Base-by-base conservation (phyloP, 2,888 invertebrate genomes). In the Bellardia pandia region DNA sequence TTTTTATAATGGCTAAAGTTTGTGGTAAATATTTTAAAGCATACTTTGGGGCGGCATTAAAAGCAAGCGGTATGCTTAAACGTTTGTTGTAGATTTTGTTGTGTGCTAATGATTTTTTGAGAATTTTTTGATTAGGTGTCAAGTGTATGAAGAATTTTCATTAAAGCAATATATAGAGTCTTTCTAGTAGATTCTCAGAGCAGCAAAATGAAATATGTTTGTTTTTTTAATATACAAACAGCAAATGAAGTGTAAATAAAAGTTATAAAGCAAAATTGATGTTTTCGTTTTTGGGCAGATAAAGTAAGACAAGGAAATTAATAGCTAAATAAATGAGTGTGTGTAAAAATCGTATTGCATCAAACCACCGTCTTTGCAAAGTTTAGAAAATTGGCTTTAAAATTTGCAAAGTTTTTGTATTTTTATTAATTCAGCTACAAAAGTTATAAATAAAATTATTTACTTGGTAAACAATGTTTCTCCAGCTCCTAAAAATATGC, bases 71-170 rank as follows among this genome's bases (percentile, higher is more conserved):
- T 11, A 66, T n/a, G 33, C 2, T 75, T 14, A n/a, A 3, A n/a
- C 7, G n/a, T 51, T 13, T 37, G 64, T 40, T 23, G 48, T n/a
- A 11, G 8, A 13, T 51, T n/a, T 51, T n/a, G 51, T 45, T 66
- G 16, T 5, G 9, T n/a, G 64, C 72, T 84, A 78, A 78, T 72
- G 66, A 84, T 74, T 51, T 51, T 51, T 51, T 51, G n/a, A 78
- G 69, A 60, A 62, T 72, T 74, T 83, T 78, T 84, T 79, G 79
- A 79, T 79, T 71, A 79, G 62, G 71, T 72, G 71, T 53, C 71
- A 79, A 79, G 45, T 45, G 51, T n/a, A n/a, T 51, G n/a, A 51
- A 51, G 51, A n/a, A 51, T 45, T 45, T 45, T 2, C 9, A 13
- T n/a, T 51, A 14, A 51, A 13, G 13, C 51, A 51, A 51, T n/a